Conservation (phyloP, 2,797 vertebrate genomes). For the Lacerta viridis region DNA sequence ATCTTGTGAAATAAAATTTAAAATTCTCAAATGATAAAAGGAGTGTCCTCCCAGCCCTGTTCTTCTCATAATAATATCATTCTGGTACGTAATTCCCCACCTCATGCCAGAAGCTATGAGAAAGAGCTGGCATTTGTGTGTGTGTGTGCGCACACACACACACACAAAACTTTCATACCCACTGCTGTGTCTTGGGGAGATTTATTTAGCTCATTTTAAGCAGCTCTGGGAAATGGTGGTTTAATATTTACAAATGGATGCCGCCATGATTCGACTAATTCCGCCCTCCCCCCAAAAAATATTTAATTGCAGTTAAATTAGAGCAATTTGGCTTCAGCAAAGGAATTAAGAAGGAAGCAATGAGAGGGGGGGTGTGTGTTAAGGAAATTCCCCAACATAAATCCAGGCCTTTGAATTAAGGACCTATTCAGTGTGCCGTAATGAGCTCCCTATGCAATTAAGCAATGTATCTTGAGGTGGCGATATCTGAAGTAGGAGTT, state of each 20-base stretch:
- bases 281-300: not conserved
- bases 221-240: constrained; percentile 13
- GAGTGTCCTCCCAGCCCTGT: no score
- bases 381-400: constrained; percentile 69
- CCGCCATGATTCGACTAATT: constrained; percentile 26
- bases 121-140: not conserved
- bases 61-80: not conserved
- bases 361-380: not conserved
- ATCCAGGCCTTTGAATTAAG: constrained; percentile 68
- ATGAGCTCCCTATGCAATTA: constrained; percentile 67
- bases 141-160: not conserved
- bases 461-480: constrained; percentile 49
- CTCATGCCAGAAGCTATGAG: no score
- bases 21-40: not conserved
- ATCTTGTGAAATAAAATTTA: no score
- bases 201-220: constrained; percentile 24
- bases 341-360: constrained; percentile 49
- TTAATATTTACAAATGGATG: constrained; percentile 41
- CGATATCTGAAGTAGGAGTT: constrained; percentile 31
- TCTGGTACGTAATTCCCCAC: not conserved
- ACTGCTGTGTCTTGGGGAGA: not conserved
- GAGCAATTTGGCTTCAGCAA: constrained; percentile 65
- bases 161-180: not conserved
- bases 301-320: constrained; percentile 73
- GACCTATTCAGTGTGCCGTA: constrained; percentile 59